Conservation (phyloP, 2,888 invertebrate species). For the Elmis aenea region DNA sequence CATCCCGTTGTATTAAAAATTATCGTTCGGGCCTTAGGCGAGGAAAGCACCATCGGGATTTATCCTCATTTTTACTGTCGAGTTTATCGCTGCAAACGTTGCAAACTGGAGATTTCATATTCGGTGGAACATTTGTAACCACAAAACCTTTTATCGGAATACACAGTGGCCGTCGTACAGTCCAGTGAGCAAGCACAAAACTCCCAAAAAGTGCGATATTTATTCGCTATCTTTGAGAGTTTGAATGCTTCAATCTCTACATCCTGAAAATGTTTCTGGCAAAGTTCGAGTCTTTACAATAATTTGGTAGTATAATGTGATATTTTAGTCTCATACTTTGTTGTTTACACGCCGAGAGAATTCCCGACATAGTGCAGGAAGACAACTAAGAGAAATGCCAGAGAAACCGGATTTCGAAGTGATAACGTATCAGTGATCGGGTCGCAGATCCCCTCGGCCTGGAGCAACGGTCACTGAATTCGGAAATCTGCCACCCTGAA, state of each 20-base stretch:
- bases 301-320: conserved; percentile 34
- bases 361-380: conserved; percentile 7
- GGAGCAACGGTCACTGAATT: conserved; percentile 15
- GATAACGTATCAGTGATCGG: conserved; percentile 21
- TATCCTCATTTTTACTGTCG: conserved; percentile 41
- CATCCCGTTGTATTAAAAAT: conserved; percentile 19
- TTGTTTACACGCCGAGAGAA: conserved; percentile 28
- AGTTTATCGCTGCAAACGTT: conserved; percentile 38
- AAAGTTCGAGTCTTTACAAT: conserved; percentile 20
- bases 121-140: conserved; percentile 36
- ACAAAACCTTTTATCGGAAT: conserved; percentile 39
- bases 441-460: conserved; percentile 12
- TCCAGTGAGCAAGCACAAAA: conserved; percentile 30
- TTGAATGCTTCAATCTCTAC: conserved; percentile 13
- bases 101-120: conserved; percentile 32
- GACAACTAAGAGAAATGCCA: conserved; percentile 11
- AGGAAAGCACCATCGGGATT: conserved; percentile 33
- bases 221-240: conserved; percentile 10
- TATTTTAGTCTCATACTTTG: conserved; percentile 25
- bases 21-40: conserved; percentile 22
- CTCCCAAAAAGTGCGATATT: conserved; percentile 17
- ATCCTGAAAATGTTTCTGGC: conserved; percentile 11
- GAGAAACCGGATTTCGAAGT: conserved; percentile 11
- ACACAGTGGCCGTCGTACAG: conserved; percentile 34
- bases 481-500: not conserved